A percentile compares a stretch with the other conserved stretches of the same genome.
Conservation (phyloP, 2,113 vertebrate species). For the Trichomycterus rosablanca region DNA sequence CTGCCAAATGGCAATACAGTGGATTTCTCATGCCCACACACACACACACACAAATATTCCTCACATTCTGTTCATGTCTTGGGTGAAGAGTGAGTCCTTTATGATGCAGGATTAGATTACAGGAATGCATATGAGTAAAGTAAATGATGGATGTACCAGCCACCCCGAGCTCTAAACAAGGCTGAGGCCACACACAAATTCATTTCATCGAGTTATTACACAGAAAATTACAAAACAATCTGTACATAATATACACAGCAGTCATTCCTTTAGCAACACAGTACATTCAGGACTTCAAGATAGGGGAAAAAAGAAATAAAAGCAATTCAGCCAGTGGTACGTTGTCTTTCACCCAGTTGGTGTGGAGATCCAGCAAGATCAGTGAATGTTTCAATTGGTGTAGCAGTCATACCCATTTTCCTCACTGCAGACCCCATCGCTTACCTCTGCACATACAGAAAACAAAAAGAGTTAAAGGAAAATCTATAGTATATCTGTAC, state of each 20-base stretch:
- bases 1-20: no score
- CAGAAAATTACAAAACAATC: not conserved
- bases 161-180: conserved; percentile 33
- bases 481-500: no score
- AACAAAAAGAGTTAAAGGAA: not conserved
- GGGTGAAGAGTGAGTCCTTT: no score
- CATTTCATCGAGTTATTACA: conserved; percentile 13
- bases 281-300: conserved; percentile 2
- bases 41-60: no score
- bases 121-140: conserved; percentile 23
- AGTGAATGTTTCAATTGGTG: conserved; percentile 68
- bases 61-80: no score
- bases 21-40: no score
- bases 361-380: conserved; percentile 25
- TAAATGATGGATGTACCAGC: conserved; percentile 17
- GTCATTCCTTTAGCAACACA: conserved; percentile 10
- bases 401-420: conserved; percentile 79
- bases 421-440: conserved; percentile 73
- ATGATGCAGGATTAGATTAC: conserved; percentile 4
- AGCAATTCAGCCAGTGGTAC: not conserved
- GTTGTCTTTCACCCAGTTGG: conserved; percentile 23
- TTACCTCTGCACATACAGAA: conserved; percentile 75
- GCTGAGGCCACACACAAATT: conserved; percentile 38
- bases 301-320: not conserved
- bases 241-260: conserved; percentile 17